Conservation (phyloP, 2,113 vertebrate species). For the Dipodomys merriami region DNA sequence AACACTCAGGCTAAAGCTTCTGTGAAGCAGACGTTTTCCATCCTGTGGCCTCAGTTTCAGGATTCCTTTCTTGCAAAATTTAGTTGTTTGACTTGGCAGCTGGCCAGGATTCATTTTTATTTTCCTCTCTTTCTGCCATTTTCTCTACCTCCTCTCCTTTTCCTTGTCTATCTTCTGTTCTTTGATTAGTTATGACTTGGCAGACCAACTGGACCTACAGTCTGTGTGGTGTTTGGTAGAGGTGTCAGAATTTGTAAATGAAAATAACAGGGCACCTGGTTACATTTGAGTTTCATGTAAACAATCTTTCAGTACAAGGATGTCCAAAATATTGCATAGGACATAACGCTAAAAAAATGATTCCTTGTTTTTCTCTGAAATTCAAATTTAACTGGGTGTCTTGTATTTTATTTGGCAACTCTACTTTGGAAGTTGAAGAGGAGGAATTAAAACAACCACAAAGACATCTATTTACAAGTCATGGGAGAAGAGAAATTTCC, state of each 20-base stretch:
- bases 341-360: constrained; percentile 34
- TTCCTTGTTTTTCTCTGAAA: constrained; percentile 57
- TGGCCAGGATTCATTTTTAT: constrained; percentile 79
- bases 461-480: constrained; percentile 54
- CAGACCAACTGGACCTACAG: background rate
- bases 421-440: constrained; percentile 48
- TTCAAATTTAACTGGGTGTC: constrained; percentile 52
- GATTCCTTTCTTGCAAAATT: constrained; percentile 83
- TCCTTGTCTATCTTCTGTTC: constrained; percentile 47
- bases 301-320: background rate
- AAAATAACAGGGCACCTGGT: constrained; percentile 35
- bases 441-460: constrained; percentile 53
- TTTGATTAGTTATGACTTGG: constrained; percentile 15
- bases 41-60: constrained; percentile 86
- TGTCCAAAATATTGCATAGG: background rate
- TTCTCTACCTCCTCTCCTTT: constrained; percentile 41
- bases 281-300: constrained; percentile 47
- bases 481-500: constrained; percentile 41
- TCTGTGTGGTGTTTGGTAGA: background rate
- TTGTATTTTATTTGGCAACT: constrained; percentile 65
- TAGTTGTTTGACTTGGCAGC: constrained; percentile 85
- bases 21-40: constrained; percentile 88
- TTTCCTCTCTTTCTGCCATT: constrained; percentile 67
- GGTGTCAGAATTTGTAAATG: constrained; percentile 47
- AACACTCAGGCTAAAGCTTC: constrained; percentile 83